Conservation (phyloP, 2,797 vertebrate species). For the Vipera latastei region DNA sequence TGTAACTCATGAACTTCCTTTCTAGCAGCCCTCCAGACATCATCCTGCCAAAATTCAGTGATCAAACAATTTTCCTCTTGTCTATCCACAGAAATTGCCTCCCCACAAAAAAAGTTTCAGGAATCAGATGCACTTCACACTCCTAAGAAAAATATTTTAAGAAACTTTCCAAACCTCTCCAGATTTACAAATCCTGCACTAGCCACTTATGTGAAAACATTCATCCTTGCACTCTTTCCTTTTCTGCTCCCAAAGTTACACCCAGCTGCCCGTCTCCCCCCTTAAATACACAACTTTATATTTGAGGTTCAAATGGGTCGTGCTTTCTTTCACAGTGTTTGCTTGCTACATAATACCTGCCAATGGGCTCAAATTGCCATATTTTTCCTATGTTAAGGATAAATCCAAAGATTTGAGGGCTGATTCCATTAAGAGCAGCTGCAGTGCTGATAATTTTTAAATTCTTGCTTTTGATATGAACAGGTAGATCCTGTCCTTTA, state of each 20-base stretch:
- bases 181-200: background rate
- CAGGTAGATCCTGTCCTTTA: background rate
- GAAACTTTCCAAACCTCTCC: background rate
- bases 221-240: background rate
- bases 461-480: background rate
- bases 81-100: background rate
- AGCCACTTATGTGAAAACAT: background rate
- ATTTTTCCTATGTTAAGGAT: background rate
- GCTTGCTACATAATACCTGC: slow-evolving; percentile 5
- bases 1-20: background rate
- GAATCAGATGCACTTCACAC: background rate
- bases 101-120: background rate
- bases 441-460: background rate
- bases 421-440: background rate
- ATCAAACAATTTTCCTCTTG: background rate
- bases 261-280: background rate
- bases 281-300: background rate
- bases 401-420: background rate
- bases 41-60: background rate
- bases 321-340: slow-evolving; percentile 4
- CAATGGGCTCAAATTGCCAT: background rate
- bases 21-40: background rate
- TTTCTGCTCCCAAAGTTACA: background rate
- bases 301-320: background rate
- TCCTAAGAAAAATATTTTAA: background rate